These are phyloP conservation scores for Campopleginae sp. DNA, from an alignment of 2,888 invertebrate species.

Conservation along the genomic window DNA sequence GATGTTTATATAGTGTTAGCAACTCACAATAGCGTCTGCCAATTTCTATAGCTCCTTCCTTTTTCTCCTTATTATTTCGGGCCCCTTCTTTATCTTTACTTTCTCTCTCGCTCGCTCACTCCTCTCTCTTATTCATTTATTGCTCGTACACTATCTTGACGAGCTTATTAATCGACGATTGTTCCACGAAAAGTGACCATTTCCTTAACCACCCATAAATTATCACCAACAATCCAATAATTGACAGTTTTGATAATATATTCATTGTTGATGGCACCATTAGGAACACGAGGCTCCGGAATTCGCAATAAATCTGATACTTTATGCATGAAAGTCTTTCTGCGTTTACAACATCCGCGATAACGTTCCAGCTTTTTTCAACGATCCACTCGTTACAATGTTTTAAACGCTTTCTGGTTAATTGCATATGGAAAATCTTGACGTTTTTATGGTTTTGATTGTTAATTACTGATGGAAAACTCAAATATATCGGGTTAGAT, in stretches of 20 bases:
- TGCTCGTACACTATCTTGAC: slow-evolving; percentile 35
- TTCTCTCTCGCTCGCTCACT: not conserved
- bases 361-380: not conserved
- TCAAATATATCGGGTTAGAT: not conserved
- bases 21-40: slow-evolving; percentile 47
- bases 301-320: not conserved
- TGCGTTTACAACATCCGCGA: not conserved
- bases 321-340: slow-evolving; percentile 1
- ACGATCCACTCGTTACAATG: not conserved
- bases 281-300: not conserved
- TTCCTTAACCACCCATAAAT: slow-evolving; percentile 34
- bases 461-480: not conserved
- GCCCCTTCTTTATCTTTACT: slow-evolving; percentile 22
- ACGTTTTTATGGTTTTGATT: not conserved
- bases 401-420: not conserved
- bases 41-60: slow-evolving; percentile 48
- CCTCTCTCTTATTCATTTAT: slow-evolving; percentile 55
- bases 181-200: slow-evolving; percentile 44
- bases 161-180: slow-evolving; percentile 45
- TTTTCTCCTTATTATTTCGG: slow-evolving; percentile 52
- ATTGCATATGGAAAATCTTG: not conserved
- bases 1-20: slow-evolving; percentile 24
- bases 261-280: not conserved
- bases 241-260: slow-evolving; percentile 1
- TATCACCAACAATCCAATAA: slow-evolving; percentile 26